Conservation (phyloP, 1,140 invertebrate species). For the Penaeus chinensis region DNA sequence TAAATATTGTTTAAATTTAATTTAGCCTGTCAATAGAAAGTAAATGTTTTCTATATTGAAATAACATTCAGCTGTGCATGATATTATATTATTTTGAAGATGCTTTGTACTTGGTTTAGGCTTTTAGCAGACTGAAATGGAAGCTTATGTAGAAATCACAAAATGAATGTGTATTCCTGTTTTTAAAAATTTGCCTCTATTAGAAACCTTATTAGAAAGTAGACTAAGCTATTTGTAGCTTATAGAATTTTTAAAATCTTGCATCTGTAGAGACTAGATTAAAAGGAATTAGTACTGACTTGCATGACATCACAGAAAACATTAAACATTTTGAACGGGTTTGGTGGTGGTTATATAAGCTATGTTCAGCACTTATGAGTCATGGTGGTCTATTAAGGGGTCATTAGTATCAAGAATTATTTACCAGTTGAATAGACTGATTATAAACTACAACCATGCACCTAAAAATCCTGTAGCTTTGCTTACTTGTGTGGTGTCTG, state of each 20-base stretch:
- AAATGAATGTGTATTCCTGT: constrained; percentile 57
- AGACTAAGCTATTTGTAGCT: constrained; percentile 43
- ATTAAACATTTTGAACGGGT: neutral
- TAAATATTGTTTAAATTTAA: neutral
- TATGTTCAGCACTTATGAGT: neutral
- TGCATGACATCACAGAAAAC: constrained; percentile 42
- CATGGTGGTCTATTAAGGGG: constrained; percentile 1
- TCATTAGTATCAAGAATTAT: no score
- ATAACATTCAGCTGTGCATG: neutral
- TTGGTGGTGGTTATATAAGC: constrained; percentile 17
- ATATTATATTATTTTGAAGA: neutral
- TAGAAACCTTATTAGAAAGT: constrained; percentile 49
- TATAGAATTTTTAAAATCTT: constrained; percentile 56
- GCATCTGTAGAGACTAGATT: constrained; percentile 49
- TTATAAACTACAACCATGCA: no score
- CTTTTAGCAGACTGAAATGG: constrained; percentile 35
- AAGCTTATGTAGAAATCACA: constrained; percentile 53
- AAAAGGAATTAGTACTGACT: constrained; percentile 45
- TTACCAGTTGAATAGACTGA: no score
- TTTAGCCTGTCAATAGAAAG: neutral
- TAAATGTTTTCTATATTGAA: neutral
- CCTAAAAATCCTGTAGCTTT: no score
- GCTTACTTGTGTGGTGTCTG: no score
- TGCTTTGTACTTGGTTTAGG: constrained; percentile 35
- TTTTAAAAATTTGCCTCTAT: constrained; percentile 46